Evolutionary conservation across 1,140 invertebrate species (phyloP).

Genomic region (Pectinophora gossypiella): DNA sequence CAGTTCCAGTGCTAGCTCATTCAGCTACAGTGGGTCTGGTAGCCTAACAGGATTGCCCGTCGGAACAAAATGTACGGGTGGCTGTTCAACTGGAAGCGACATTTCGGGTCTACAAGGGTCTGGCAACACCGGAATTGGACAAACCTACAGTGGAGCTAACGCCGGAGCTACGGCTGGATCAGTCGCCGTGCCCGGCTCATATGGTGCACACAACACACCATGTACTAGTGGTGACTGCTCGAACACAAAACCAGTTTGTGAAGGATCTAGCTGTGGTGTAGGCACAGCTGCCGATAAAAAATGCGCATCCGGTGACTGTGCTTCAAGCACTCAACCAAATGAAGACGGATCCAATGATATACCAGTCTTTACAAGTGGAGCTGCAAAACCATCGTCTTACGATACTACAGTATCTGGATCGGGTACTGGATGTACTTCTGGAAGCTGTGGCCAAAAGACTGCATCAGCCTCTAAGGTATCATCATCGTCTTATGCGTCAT

Average conservation of each 20-base stretch:
- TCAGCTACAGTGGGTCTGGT: constrained; percentile 39
- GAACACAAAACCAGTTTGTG: constrained; percentile 7
- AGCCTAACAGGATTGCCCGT: constrained; percentile 20
- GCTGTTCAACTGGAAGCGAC: constrained; percentile 26
- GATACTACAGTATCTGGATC: not conserved
- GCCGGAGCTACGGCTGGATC: constrained; percentile 22
- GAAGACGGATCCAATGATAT: not conserved
- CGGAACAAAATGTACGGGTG: constrained; percentile 11
- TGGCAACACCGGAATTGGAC: constrained; percentile 7
- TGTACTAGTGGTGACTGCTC: constrained; percentile 11
- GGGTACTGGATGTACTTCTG: constrained; percentile 10
- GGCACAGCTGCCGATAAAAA: not conserved
- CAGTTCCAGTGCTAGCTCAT: constrained; percentile 55
- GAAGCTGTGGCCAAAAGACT: constrained; percentile 13
- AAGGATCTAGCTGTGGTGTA: constrained; percentile 11
- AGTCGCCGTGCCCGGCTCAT: constrained; percentile 12
- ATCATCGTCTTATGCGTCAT: not conserved
- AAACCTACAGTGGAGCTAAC: constrained; percentile 16
- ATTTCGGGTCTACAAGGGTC: constrained; percentile 14
- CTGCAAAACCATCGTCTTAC: not conserved
- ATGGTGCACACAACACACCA: not conserved
- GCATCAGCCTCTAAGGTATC: not conserved
- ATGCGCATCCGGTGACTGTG: constrained; percentile 7
- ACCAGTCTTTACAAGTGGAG: not conserved
- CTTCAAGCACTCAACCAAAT: not conserved